Evolutionary conservation across 1,140 invertebrate genomes (phyloP).

Genomic region (Pseudomyrmex sp.): DNA sequence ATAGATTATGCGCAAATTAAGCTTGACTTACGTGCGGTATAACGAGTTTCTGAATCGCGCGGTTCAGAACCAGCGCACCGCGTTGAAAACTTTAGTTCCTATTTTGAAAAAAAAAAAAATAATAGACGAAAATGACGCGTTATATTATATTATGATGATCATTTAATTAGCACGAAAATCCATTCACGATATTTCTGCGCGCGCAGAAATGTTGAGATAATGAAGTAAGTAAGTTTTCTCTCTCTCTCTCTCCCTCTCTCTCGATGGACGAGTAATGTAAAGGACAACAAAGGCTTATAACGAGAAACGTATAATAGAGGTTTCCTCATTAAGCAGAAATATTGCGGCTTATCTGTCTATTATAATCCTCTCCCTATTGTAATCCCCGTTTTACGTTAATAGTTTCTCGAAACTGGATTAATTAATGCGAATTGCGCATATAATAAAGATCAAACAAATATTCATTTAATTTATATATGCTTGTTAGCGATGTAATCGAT

Average conservation of each 20-base stretch:
- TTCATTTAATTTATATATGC: slow-evolving; percentile 4
- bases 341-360: not conserved
- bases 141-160: too few species aligned
- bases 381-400: not conserved
- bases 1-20: slow-evolving; percentile 14
- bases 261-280: not conserved
- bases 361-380: too few species aligned
- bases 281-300: not conserved
- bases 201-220: not conserved
- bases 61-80: too few species aligned
- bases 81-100: not conserved
- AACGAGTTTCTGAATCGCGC: not conserved
- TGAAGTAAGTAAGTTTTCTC: slow-evolving; percentile 2
- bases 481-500: not conserved
- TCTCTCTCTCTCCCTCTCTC: too few species aligned
- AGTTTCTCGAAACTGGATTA: not conserved
- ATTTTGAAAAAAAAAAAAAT: too few species aligned
- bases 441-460: not conserved
- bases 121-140: too few species aligned
- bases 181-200: not conserved
- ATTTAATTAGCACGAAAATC: too few species aligned
- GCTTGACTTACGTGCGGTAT: not conserved
- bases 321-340: not conserved
- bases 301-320: not conserved
- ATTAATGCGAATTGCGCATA: not conserved